Percentiles rank a stretch among this genome's conserved stretches.
These are phyloP conservation scores for Liparis tanakae DNA, from an alignment of 2,797 vertebrate genomes.

Conservation along the genomic window DNA sequence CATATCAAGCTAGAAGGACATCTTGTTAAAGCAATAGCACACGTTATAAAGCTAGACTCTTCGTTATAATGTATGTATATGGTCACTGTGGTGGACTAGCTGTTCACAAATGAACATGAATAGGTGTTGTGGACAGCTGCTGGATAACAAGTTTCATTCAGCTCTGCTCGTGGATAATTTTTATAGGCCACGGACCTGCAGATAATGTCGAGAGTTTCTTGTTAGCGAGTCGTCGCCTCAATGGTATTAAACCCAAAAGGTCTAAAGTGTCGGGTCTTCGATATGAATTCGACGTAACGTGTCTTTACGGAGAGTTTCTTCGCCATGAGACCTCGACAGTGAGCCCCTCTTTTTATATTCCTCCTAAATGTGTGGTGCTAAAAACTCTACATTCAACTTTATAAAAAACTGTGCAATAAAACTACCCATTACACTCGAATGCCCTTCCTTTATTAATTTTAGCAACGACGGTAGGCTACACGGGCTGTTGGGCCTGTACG, in stretches of 20 bases:
- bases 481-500: conserved; percentile 32
- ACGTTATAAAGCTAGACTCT: background rate
- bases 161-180: background rate
- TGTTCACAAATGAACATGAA: background rate
- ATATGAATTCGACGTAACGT: background rate
- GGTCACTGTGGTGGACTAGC: background rate
- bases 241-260: background rate
- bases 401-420: background rate
- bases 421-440: background rate
- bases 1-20: background rate
- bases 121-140: conserved; percentile 25
- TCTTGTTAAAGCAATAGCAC: background rate
- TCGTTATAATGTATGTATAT: background rate
- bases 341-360: too few species aligned
- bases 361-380: too few species aligned
- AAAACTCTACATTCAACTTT: background rate
- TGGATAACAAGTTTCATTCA: conserved; percentile 34
- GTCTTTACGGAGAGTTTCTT: background rate
- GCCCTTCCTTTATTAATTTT: background rate
- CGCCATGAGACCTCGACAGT: too few species aligned
- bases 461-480: background rate
- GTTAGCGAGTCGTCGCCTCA: background rate
- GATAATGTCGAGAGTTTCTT: background rate
- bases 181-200: conserved; percentile 20
- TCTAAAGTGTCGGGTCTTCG: background rate